These are phyloP conservation scores for Batillaria attramentaria DNA, from an alignment of 1,140 invertebrate genomes.

Conservation along the genomic window DNA sequence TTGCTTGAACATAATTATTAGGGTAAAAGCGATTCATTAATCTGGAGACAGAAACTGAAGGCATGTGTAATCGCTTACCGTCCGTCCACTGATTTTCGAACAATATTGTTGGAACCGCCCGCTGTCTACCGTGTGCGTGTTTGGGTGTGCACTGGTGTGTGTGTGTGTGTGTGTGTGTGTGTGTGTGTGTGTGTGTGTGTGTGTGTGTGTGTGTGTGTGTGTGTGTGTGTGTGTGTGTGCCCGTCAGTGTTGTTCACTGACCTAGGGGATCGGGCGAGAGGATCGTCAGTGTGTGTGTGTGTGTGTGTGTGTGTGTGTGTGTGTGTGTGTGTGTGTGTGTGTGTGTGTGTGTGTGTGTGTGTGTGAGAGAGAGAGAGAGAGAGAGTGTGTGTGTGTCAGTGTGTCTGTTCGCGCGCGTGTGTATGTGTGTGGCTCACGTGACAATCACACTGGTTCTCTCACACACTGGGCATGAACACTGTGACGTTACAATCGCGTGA, in stretches of 20 bases:
- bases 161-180: not conserved
- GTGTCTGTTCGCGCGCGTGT: not conserved
- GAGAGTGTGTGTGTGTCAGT: not conserved
- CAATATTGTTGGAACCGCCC: not conserved
- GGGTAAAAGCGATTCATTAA: too few relatives aligned
- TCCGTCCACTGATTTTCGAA: conserved; percentile 2
- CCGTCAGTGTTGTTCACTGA: too few relatives aligned
- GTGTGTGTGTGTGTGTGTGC: not conserved
- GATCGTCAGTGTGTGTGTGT: conserved; percentile 9
- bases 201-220: not conserved
- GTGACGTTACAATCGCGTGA: not conserved
- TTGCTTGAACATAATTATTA: too few relatives aligned
- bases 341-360: not conserved
- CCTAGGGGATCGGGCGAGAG: too few relatives aligned
- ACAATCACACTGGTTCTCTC: not conserved
- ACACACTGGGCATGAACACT: too few relatives aligned
- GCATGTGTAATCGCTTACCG: not conserved
- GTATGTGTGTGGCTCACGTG: not conserved
- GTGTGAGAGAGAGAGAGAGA: not conserved
- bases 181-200: not conserved
- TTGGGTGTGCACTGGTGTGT: not conserved
- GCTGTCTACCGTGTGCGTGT: not conserved
- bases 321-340: conserved; percentile 9
- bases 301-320: conserved; percentile 10
- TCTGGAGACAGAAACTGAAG: too few relatives aligned